phyloP scores from a whole-genome alignment of 2,113 vertebrate genomes.

The Channa maculata region DNA sequence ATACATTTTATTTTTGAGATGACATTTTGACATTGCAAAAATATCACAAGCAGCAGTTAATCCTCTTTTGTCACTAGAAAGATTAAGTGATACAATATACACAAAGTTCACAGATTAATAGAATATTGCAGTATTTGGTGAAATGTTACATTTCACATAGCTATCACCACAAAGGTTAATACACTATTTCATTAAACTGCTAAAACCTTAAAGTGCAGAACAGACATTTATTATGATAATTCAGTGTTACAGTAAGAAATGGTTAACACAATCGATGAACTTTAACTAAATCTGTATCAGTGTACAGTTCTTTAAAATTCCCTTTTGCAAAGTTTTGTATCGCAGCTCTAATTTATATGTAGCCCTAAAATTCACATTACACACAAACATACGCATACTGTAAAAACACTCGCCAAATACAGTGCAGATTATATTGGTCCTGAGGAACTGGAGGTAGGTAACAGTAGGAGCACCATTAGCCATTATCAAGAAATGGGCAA shows the following conservation, averaged over 20 bases:
- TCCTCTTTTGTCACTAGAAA: slow-evolving; percentile 1
- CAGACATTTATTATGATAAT: slow-evolving; percentile 33
- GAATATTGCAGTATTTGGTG: slow-evolving; percentile 40
- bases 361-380: slow-evolving; percentile 30
- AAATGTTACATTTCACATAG: slow-evolving; percentile 30
- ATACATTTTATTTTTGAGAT: slow-evolving; percentile 48
- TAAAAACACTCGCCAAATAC: slow-evolving; percentile 46
- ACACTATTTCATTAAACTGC: background rate
- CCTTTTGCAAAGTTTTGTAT: slow-evolving; percentile 27
- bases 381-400: slow-evolving; percentile 20
- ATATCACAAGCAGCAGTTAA: slow-evolving; percentile 27
- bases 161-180: slow-evolving; percentile 33
- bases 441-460: slow-evolving; percentile 80
- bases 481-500: slow-evolving; percentile 31
- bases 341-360: slow-evolving; percentile 24
- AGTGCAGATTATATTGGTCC: slow-evolving; percentile 67
- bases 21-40: slow-evolving; percentile 27
- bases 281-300: slow-evolving; percentile 9
- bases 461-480: slow-evolving; percentile 50
- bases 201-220: slow-evolving; percentile 32
- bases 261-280: slow-evolving; percentile 1
- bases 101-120: slow-evolving; percentile 35
- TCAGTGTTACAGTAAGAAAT: slow-evolving; percentile 18
- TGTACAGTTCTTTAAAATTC: slow-evolving; percentile 39
- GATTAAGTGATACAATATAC: slow-evolving; percentile 17